A percentile compares a stretch with the other conserved stretches of the same genome.
These are phyloP conservation scores for Diaprepes abbreviatus DNA, from an alignment of 2,888 invertebrate genomes.

Conservation along the genomic window DNA sequence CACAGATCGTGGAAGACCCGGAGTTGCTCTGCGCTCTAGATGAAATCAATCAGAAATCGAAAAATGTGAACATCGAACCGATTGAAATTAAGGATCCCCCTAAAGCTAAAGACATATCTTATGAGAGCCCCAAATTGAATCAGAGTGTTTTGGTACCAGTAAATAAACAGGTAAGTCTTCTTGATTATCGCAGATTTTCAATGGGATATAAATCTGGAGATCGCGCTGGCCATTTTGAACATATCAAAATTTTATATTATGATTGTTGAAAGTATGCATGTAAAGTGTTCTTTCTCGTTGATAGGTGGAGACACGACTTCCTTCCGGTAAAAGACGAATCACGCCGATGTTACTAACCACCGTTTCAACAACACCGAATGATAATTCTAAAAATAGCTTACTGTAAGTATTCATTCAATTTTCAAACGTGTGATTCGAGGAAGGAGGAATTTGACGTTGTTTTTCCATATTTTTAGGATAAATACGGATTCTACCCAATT, in stretches of 20 bases:
- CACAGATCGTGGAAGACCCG: conserved; percentile 78
- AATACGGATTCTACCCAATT: conserved; percentile 63
- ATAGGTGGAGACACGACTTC: conserved; percentile 66
- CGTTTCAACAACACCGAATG: conserved; percentile 46
- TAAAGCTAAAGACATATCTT: conserved; percentile 30
- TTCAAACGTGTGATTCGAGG: background rate
- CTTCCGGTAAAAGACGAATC: conserved; percentile 95
- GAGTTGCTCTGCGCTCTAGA: conserved; percentile 74
- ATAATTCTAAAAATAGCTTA: conserved; percentile 19
- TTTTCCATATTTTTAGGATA: conserved; percentile 64
- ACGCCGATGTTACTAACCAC: conserved; percentile 90
- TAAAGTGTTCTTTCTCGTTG: too few species aligned
- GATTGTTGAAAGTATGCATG: too few species aligned
- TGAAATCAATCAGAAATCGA: conserved; percentile 66
- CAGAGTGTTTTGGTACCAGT: conserved; percentile 75
- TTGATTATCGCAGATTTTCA: too few species aligned
- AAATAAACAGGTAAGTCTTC: conserved; percentile 73
- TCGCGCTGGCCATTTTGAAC: too few species aligned
- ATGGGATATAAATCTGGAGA: too few species aligned
- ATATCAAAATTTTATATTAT: too few species aligned
- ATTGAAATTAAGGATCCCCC: conserved; percentile 34
- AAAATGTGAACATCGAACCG: conserved; percentile 55
- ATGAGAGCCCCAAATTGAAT: conserved; percentile 55
- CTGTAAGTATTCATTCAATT: conserved; percentile 29
- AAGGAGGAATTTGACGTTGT: too few species aligned